Base-by-base conservation (phyloP, 2,888 invertebrate species). In the Noctua janthina region DNA sequence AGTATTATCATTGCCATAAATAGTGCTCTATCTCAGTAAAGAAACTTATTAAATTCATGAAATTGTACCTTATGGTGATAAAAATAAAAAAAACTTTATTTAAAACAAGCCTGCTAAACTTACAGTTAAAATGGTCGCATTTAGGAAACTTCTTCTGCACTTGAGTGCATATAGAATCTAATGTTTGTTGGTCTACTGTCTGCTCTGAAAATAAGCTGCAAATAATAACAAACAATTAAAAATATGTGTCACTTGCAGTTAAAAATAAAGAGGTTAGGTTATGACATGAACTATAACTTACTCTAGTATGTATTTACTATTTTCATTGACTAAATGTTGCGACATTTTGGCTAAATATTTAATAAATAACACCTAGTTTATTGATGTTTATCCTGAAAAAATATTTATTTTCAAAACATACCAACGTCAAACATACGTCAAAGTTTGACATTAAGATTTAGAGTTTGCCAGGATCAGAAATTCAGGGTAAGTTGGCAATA, bases 91-190 rank as follows among this genome's bases (percentile, higher is more conserved):
- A 83, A 66, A 69, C 62, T 59, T 78, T 49, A 13, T 62, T 39
- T 39, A 39, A 39, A 39, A 49, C 54, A 74, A 68, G 49, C 35
- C 54, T 20, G 46, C 46, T 70, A 35, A 90, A 96, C 96, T 95
- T 93, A 98, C 98, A 96, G 96, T 98, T 98, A 92, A 98, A 99
- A 93, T 98, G 98, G 91, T 99, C 98, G 76, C 98, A 97, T 93
- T 98, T 98, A 43, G 98, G 97, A 93, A 99, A 99, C 89, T 98
- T 97, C 92, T 98, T 98, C 92, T 98, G 98, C 67, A 99, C 97
- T 92, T 98, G 98, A 88, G 97, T 97, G 75, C 98, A 98, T 90
- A 99, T 97, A 69, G 97, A 97, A 91, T 99, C 99, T 92, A 99
- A 97, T 51, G 98, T 98, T 93, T 98, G 98, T 79, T 97, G 97